A percentile compares a stretch with the other conserved stretches of the same genome.
Conservation (phyloP, 2,797 vertebrate genomes). For the Petrocephalus schoutedeni region DNA sequence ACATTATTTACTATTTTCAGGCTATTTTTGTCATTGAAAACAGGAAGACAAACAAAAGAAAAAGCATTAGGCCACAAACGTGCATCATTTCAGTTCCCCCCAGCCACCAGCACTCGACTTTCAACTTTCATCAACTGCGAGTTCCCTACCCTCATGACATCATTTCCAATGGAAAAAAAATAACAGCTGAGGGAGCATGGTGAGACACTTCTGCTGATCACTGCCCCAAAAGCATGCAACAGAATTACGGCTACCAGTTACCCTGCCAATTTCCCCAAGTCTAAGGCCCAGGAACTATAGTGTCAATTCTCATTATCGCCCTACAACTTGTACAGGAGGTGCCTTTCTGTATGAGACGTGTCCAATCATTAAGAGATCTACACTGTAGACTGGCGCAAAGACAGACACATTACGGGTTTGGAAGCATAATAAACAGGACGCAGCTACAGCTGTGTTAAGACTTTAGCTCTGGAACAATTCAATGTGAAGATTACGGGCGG, state of each 20-base stretch:
- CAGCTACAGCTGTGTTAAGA: background rate
- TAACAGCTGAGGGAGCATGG: background rate
- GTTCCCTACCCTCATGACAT: background rate
- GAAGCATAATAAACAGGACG: background rate
- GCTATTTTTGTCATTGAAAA: background rate
- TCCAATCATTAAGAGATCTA: background rate
- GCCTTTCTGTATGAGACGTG: background rate
- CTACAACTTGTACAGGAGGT: background rate
- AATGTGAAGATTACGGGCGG: background rate
- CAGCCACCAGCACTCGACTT: background rate
- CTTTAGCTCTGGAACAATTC: background rate
- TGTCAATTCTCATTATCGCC: background rate
- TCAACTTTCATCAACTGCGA: background rate
- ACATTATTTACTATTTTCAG: background rate
- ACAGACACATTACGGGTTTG: background rate
- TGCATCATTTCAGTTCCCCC: background rate
- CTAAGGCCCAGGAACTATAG: background rate
- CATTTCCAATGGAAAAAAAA: background rate
- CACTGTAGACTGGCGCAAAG: background rate
- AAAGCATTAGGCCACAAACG: background rate
- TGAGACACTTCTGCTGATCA: background rate
- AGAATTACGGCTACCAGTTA: background rate
- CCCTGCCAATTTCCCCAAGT: background rate
- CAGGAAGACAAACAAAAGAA: background rate
- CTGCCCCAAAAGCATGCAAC: background rate